Evolutionary conservation across 2,888 invertebrate genomes (phyloP), one percentile per base, ranked within the genome.

Genomic region (Eurois occulta): DNA sequence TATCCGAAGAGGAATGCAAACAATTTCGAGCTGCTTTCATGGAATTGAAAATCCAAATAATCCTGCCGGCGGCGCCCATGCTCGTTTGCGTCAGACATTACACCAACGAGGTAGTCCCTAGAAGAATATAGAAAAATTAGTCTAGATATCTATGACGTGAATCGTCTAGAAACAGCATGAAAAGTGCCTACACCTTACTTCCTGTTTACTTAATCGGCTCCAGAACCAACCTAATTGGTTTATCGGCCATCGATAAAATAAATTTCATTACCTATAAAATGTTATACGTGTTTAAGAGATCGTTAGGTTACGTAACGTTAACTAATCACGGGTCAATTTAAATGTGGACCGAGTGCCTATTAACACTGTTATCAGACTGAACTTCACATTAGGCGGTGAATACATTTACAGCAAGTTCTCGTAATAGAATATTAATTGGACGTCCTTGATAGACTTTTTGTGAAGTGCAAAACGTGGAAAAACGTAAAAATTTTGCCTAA

Each of bases 321-420:
- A 66, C 60, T 82, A 87, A 88, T 86, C 78, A 81, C 68, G 66
- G 77, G 71, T 78, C 72, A 79, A 78, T 74, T 77, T n/a, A 80
- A 84, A 82, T 87, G 77, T 87, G 64, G 76, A 87, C 74, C 79
- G 74, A 73, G 71, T 74, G 77, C 73, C 74, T 82, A 81, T 83
- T 83, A 81, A 69, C 66, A 48, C 43, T 78, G 74, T 79, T 88
- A 86, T 89, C 86, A 83, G n/a, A 72, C 70, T 78, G 72, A 86
- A 89, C 75, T 84, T 84, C 41, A 75, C 76, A 68, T 77, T 80
- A 80, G 66, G 87, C 66, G 13, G 68, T 74, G 83, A 70, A 66
- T 64, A 77, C 72, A 83, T 68, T 16, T 52, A 41, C 35, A 8
- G 46, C 60, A 69, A 72, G 75, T 58, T 67, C 16, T 80, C 6